Evolutionary conservation across 1,140 invertebrate genomes (phyloP).

Genomic region (Phortica variegata): DNA sequence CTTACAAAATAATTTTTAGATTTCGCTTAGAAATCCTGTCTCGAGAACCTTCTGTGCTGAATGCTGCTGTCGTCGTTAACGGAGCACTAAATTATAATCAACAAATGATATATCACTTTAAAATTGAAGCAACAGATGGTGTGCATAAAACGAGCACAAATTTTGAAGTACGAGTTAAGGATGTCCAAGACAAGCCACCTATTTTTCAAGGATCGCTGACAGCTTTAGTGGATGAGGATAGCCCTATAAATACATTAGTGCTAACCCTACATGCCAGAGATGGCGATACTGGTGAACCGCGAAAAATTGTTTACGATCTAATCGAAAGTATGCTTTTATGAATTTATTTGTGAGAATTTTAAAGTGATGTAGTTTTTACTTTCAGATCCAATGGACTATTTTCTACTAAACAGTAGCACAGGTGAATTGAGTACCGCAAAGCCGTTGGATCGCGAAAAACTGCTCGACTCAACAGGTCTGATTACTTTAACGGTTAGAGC

Average conservation of each 20-base stretch:
- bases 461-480: conserved; percentile 75
- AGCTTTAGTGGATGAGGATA: conserved; percentile 79
- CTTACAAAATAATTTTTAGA: too few species aligned
- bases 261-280: conserved; percentile 78
- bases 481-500: conserved; percentile 73
- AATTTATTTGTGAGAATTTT: not conserved
- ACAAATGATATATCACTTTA: conserved; percentile 72
- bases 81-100: conserved; percentile 70
- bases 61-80: conserved; percentile 67
- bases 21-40: conserved; percentile 69
- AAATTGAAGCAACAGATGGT: conserved; percentile 74
- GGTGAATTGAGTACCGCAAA: conserved; percentile 82
- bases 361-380: not conserved
- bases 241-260: conserved; percentile 78
- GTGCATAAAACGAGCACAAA: conserved; percentile 69
- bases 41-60: conserved; percentile 65
- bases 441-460: conserved; percentile 78
- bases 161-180: conserved; percentile 75
- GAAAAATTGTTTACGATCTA: conserved; percentile 72
- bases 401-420: conserved; percentile 72
- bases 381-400: conserved; percentile 84
- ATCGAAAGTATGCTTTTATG: not conserved
- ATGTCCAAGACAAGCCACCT: conserved; percentile 81
- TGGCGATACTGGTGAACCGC: conserved; percentile 76
- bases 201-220: conserved; percentile 78